phyloP scores from a whole-genome alignment of 1,140 invertebrate species.

The Phymorhynchus buccinoides region DNA sequence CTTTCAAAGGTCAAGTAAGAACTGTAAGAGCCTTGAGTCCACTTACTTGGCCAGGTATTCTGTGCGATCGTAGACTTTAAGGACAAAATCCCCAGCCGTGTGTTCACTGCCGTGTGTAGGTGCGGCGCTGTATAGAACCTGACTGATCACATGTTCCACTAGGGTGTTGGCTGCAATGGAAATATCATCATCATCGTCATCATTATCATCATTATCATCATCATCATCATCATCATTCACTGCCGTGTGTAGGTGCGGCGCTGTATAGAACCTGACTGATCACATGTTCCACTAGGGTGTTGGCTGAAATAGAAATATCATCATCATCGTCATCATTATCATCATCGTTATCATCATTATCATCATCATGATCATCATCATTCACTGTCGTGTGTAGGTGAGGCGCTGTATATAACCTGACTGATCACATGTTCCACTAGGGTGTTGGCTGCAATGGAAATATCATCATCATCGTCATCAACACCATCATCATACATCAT shows the following conservation, averaged over 20 bases:
- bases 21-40: no score
- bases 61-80: constrained; percentile 65
- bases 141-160: constrained; percentile 67
- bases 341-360: no score
- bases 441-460: constrained; percentile 60
- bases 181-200: no score
- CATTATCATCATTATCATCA: no score
- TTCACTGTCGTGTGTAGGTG: constrained; percentile 39
- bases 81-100: constrained; percentile 58
- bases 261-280: constrained; percentile 64
- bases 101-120: constrained; percentile 36
- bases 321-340: no score
- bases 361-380: no score
- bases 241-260: constrained; percentile 38
- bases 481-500: no score
- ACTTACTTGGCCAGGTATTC: constrained; percentile 68
- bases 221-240: no score
- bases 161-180: constrained; percentile 60
- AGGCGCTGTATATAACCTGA: constrained; percentile 58
- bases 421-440: constrained; percentile 67
- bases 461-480: no score
- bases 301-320: no score
- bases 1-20: no score
- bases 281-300: constrained; percentile 63
- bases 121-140: constrained; percentile 57